Conservation (phyloP, 2,113 vertebrate genomes). For the Mirza zaza region DNA sequence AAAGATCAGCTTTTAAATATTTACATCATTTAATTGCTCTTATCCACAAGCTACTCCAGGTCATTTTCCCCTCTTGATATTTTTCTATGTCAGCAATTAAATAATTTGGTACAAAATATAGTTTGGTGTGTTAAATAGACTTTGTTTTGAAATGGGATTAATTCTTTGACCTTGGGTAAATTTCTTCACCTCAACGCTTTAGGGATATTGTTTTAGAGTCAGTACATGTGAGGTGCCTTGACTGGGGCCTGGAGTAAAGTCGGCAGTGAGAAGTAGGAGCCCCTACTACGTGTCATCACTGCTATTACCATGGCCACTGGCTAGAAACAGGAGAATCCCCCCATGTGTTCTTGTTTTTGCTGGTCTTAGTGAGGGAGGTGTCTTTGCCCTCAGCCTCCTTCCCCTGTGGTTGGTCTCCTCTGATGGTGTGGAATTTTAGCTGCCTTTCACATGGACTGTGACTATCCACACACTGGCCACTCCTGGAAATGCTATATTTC, state of each 20-base stretch:
- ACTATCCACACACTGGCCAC: not conserved
- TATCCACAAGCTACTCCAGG: not conserved
- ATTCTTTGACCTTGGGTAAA: not conserved
- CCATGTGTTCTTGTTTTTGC: not conserved
- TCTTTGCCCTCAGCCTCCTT: not conserved
- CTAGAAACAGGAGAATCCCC: not conserved
- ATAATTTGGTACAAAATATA: not conserved
- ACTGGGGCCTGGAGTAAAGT: not conserved
- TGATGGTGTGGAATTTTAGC: not conserved
- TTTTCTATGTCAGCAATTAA: not conserved
- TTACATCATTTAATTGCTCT: not conserved
- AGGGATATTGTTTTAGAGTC: not conserved
- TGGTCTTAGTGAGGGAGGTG: not conserved
- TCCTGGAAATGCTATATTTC: not conserved
- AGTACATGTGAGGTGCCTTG: not conserved
- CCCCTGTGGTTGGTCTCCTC: not conserved
- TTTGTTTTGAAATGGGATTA: slow-evolving; percentile 32
- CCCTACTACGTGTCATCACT: not conserved
- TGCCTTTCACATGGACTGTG: not conserved
- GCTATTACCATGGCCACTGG: not conserved
- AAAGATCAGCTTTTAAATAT: not conserved
- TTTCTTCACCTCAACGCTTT: not conserved
- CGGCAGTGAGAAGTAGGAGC: not conserved
- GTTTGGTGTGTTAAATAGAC: not conserved
- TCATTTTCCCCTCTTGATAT: not conserved